Base-by-base conservation (phyloP, 2,888 invertebrate genomes). In the Busseola fusca region DNA sequence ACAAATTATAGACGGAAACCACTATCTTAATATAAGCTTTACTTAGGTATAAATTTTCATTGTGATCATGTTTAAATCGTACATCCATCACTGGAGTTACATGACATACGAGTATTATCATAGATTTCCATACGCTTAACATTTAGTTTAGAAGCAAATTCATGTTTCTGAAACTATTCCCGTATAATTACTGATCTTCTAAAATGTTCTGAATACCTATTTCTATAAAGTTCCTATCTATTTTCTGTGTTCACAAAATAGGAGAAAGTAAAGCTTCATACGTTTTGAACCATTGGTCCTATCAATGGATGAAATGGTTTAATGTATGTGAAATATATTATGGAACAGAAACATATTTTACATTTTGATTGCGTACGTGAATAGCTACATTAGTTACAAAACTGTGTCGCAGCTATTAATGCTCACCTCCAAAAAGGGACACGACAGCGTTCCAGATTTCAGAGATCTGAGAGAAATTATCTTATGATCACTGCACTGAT, bases 91-190 rank as follows among this genome's bases (percentile, higher is more conserved):
- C 68, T 59, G 30, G 40, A 52, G 34, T 56, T 40, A 60, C 69
- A 58, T 66, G 54, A 37, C 25, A 30, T 50, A 34, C 9, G 12
- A 6, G n/a, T 57, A 70, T 37, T 57, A 63, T 27, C 25, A 58
- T 48, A 21, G 34, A 69, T 78, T 77, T 74, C 25, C 62, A 71
- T 74, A 62, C 27, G 62, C 37, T 77, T 62, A 62, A 48, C 45
- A 78, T 48, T 63, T 30, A 25, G 50, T 57, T 62, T 63, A 63
- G 52, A 70, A 78, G 78, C 72, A 78, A 71, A 78, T 63, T 52
- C 72, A 71, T 74, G 78, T 74, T 78, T 78, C 57, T 16, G 37
- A 52, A 74, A 57, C 78, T 63, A 71, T 45, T 74, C 57, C 7
- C 50, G 30, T 62, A 62, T 70, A 25, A 52, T 77, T 45, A 63